Evolutionary conservation across 2,888 invertebrate species (phyloP).

Genomic region (Apodemia zela): DNA sequence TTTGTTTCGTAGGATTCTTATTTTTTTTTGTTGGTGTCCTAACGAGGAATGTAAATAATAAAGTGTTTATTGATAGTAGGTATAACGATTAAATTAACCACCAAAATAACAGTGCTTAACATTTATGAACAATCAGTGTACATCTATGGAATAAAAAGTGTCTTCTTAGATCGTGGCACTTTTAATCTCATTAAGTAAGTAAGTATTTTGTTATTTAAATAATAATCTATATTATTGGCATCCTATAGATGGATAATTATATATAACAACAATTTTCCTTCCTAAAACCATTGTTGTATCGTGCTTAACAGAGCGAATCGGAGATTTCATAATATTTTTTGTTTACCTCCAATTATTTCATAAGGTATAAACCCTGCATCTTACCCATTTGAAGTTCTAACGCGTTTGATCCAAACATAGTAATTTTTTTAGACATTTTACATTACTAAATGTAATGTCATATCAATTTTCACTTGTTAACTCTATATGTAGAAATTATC

Average conservation of each 20-base stretch:
- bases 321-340: slow-evolving; percentile 22
- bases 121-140: background rate
- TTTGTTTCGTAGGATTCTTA: background rate
- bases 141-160: background rate
- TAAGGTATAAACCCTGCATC: background rate
- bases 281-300: background rate
- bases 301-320: slow-evolving; percentile 10
- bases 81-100: background rate
- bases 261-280: background rate
- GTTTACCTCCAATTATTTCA: slow-evolving; percentile 22
- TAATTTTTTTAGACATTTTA: too few species aligned
- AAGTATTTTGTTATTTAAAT: background rate
- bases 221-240: background rate
- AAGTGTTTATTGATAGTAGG: background rate
- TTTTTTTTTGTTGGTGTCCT: background rate
- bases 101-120: background rate
- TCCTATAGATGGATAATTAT: background rate
- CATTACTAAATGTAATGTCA: too few species aligned
- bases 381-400: background rate
- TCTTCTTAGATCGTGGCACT: background rate
- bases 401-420: too few species aligned
- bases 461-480: background rate
- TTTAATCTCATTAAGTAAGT: background rate
- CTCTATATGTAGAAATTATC: background rate
- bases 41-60: background rate